phyloP scores from a whole-genome alignment of 2,888 invertebrate species.

The Eulithis prunata region DNA sequence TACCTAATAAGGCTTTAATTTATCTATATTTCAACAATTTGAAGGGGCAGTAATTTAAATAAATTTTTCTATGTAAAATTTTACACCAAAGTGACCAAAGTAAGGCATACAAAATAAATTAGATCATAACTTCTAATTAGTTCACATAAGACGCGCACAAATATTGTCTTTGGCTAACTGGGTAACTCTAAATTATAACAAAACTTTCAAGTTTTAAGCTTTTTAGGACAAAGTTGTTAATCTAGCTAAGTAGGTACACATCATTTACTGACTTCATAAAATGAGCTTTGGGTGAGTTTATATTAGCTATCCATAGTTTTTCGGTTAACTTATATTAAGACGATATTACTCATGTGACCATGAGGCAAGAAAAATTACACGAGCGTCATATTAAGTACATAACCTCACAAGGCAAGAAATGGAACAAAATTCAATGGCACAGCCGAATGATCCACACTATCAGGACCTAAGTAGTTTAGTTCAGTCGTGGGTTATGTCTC shows the following conservation, averaged over 20 bases:
- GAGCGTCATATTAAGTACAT: too few relatives aligned
- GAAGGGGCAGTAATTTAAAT: too few relatives aligned
- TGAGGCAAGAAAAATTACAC: too few relatives aligned
- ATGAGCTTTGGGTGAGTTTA: too few relatives aligned
- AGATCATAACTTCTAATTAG: constrained; percentile 1
- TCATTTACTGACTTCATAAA: too few relatives aligned
- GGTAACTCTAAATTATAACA: not conserved
- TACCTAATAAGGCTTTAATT: too few relatives aligned
- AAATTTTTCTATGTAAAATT: too few relatives aligned
- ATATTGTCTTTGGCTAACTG: not conserved
- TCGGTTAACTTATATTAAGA: too few relatives aligned
- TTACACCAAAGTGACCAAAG: too few relatives aligned
- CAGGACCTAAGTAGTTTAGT: constrained; percentile 2
- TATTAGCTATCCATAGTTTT: too few relatives aligned
- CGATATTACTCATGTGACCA: too few relatives aligned
- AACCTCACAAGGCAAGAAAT: not conserved
- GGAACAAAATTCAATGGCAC: constrained; percentile 6
- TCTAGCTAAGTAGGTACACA: not conserved
- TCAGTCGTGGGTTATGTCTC: constrained; percentile 37
- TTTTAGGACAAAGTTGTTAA: not conserved
- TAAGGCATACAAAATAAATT: not conserved
- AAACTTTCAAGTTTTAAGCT: not conserved
- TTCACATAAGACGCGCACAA: not conserved
- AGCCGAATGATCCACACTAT: constrained; percentile 7
- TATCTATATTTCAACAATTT: too few relatives aligned